Base-by-base conservation (phyloP, 2,888 invertebrate genomes). In the Ophion obscuratus region DNA sequence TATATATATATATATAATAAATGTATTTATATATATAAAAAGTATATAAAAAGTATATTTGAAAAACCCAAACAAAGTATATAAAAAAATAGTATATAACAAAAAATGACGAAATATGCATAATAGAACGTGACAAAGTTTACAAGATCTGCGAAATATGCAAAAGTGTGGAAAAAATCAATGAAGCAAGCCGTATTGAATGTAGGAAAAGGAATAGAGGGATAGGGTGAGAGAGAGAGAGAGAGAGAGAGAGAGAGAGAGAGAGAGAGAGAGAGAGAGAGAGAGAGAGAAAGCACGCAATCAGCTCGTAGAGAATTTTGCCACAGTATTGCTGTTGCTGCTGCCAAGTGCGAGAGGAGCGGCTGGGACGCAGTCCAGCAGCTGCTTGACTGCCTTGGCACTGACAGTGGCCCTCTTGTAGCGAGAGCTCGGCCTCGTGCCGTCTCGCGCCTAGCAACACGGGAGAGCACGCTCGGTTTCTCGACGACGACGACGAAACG, bases 391-490 rank as follows among this genome's bases (percentile, higher is more conserved):
- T 90, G 91, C 93, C 92, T 93, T 93, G 93, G 93, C 93, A 93
- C 93, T 93, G 93, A 92, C 93, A 93, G 91, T 92, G 93, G 92
- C 90, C 92, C 91, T 91, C 88, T 79, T 64, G 68, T 79, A 79
- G 47, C 62, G 53, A 40, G 87, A 81, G 66, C 67, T 66, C 64
- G 61, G 74, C 64, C 81, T 73, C 83, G 62, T 76, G 67, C 61
- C 71, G 47, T 10, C 62, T 66, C 91, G 93, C 91, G 93, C 93
- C 92, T 93, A 93, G 93, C 93, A 93, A 93, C 93, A 93, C 92
- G 91, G 91, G 90, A 91, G 91, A 91, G 81, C 83, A 86, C 73
- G 53, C 73, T 73, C 68, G 61, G 78, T 44, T 68, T 70, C 68
- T 78, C 73, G 57, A 62, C 68, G 70, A 68, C 76, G 62, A 62